Evolutionary conservation across 2,888 invertebrate genomes (phyloP).

Genomic region (Flexamia atlantica): DNA sequence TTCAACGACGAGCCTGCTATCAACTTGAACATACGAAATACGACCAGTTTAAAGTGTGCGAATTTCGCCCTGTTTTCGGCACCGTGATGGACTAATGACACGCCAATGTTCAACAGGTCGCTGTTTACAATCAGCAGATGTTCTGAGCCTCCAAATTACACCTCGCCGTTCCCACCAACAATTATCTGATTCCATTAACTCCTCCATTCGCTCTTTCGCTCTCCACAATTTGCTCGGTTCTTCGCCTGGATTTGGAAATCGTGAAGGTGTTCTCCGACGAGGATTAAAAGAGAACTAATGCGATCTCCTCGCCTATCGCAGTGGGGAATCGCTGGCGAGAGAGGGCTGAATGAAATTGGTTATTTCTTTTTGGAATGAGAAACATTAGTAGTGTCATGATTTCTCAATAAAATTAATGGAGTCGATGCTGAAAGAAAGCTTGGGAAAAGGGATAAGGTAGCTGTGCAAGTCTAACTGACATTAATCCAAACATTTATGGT

Average conservation of each 20-base stretch:
- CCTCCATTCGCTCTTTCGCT: neutral
- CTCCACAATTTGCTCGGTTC: constrained; percentile 15
- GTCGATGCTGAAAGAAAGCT: neutral
- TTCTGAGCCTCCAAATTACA: neutral
- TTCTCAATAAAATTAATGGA: neutral
- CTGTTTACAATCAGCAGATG: constrained; percentile 8
- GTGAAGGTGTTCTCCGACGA: constrained; percentile 9
- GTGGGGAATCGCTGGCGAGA: constrained; percentile 6
- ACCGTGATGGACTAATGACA: constrained; percentile 28
- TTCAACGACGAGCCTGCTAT: too few species aligned
- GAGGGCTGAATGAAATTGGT: constrained; percentile 23
- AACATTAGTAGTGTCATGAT: constrained; percentile 5
- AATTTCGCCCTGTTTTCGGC: neutral
- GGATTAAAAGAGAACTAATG: constrained; percentile 22
- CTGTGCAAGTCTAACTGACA: neutral
- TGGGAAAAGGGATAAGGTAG: neutral
- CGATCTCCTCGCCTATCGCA: neutral
- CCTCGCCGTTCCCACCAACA: neutral
- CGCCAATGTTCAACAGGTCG: neutral
- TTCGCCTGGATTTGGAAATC: constrained; percentile 51
- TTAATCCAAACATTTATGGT: too few species aligned
- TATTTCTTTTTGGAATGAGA: neutral
- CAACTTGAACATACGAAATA: too few species aligned
- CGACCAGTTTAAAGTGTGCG: neutral
- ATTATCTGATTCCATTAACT: constrained; percentile 55